A percentile compares a stretch with the other conserved stretches of the same genome.
Conservation (phyloP, 2,888 invertebrate genomes). For the Thysanoteuthis rhombus region DNA sequence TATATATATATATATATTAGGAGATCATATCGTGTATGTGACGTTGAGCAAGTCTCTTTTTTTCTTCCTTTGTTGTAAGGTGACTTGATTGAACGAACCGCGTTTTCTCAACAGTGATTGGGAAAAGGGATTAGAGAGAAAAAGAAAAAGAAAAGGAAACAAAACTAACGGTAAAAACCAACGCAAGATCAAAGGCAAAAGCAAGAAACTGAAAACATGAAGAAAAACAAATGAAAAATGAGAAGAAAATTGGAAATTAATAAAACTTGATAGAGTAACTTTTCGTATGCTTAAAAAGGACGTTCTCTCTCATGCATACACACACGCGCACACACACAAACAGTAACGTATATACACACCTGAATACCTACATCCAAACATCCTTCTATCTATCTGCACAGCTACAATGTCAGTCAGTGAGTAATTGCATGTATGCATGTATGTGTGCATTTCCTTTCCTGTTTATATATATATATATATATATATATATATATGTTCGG, state of each 20-base stretch:
- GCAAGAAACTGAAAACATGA: neutral
- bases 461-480: neutral
- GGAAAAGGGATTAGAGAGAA: neutral
- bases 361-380: neutral
- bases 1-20: too few relatives aligned
- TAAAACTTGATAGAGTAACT: neutral
- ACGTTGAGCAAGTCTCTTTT: too few relatives aligned
- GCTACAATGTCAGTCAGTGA: too few relatives aligned
- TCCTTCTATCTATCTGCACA: neutral
- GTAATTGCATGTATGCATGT: too few relatives aligned
- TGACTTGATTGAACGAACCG: neutral
- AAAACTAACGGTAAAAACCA: neutral
- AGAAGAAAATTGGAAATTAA: neutral
- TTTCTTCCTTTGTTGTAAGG: neutral
- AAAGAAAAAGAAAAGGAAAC: neutral
- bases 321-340: too few relatives aligned
- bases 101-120: neutral
- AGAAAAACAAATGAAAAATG: neutral
- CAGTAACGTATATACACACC: neutral
- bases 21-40: too few relatives aligned
- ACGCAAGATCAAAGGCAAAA: too few relatives aligned
- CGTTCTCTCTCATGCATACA: neutral
- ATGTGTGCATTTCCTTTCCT: too few relatives aligned
- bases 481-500: neutral
- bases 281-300: neutral